phyloP scores from a whole-genome alignment of 1,140 invertebrate species.

The Brachionus manjavacas region DNA sequence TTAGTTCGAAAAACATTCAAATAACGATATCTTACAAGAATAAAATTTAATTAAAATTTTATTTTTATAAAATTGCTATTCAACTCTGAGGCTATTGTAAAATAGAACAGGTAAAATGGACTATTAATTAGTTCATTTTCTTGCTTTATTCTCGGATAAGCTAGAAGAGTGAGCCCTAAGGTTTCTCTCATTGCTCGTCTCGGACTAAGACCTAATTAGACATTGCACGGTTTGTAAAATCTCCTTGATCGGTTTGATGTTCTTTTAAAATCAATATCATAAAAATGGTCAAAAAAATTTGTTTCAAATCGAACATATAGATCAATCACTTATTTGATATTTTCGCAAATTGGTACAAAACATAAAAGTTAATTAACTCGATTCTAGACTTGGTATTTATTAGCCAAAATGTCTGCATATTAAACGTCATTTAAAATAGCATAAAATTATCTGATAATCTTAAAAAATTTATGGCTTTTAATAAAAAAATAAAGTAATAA shows the following conservation, averaged over 20 bases:
- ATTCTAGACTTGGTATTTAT: constrained; percentile 26
- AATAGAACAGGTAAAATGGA: constrained; percentile 16
- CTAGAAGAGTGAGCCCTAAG: background rate
- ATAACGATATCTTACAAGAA: background rate
- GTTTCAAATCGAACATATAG: background rate
- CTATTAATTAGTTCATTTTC: constrained; percentile 10
- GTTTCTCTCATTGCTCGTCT: background rate
- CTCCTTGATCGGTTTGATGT: background rate
- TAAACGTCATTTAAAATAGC: background rate
- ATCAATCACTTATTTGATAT: constrained; percentile 14
- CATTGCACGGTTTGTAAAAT: background rate
- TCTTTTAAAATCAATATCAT: background rate
- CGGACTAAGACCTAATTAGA: background rate
- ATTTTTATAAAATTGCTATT: background rate
- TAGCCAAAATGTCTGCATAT: too few species aligned
- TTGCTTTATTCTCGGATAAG: background rate
- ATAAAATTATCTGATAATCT: constrained; percentile 1
- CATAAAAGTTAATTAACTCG: constrained; percentile 17
- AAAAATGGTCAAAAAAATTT: background rate
- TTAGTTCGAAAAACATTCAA: background rate
- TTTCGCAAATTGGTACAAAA: background rate
- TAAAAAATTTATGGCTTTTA: background rate
- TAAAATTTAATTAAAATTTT: constrained; percentile 12
- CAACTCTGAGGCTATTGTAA: background rate
- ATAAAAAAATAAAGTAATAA: constrained; percentile 2